phyloP scores from a whole-genome alignment of 30 jellyfish, hydroid and myxozoan species.

The Aurelia coerulea region DNA sequence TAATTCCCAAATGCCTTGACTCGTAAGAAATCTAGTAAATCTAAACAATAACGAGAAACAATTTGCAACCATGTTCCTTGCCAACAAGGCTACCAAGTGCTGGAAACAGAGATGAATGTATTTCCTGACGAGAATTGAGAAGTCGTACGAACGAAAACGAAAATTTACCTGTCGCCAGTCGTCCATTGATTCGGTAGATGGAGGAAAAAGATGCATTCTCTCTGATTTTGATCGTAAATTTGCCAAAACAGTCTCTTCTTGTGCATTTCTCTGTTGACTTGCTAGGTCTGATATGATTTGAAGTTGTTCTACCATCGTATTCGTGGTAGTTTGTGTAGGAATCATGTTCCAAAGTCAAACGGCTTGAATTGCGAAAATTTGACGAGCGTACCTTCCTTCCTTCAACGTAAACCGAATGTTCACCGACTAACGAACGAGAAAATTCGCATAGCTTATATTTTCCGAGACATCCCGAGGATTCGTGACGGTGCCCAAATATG shows the following conservation, averaged over 20 bases:
- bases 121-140: slow-evolving; percentile 81
- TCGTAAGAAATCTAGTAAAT: no score
- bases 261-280: slow-evolving; percentile 39
- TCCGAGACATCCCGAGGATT: slow-evolving; percentile 72
- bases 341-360: slow-evolving; percentile 63
- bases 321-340: slow-evolving; percentile 68
- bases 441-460: slow-evolving; percentile 75
- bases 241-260: slow-evolving; percentile 28
- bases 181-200: slow-evolving; percentile 85
- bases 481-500: slow-evolving; percentile 66
- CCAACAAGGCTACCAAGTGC: slow-evolving; percentile 1
- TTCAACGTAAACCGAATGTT: slow-evolving; percentile 59
- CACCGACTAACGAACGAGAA: slow-evolving; percentile 70
- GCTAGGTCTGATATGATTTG: slow-evolving; percentile 78
- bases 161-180: slow-evolving; percentile 99
- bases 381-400: slow-evolving; percentile 64
- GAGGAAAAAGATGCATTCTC: slow-evolving; percentile 76
- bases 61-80: background rate
- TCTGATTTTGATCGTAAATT: slow-evolving; percentile 56
- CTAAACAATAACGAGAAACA: background rate
- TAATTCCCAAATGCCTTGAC: no score
- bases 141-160: slow-evolving; percentile 78
- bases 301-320: slow-evolving; percentile 88
- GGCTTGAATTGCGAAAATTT: slow-evolving; percentile 5
- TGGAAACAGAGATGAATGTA: slow-evolving; percentile 25